Evolutionary conservation across 2,113 vertebrate genomes (phyloP), one percentile per base, ranked within the genome.

Genomic region (Platichthys flesus): DNA sequence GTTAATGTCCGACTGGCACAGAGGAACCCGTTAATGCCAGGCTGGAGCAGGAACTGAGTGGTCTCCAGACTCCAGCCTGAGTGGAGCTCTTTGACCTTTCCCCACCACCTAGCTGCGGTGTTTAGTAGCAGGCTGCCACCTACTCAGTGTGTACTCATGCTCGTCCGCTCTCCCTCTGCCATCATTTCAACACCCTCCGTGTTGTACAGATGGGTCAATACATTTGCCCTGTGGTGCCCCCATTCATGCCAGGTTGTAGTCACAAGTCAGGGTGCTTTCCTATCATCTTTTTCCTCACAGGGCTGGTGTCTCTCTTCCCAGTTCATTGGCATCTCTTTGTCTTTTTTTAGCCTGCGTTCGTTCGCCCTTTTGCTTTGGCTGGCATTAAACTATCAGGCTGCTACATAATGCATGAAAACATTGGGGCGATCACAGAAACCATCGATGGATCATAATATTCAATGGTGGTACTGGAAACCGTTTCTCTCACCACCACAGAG

Each of bases 181-280:
- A 37, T 40, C 16, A n/a, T 68, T 79, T 79, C 63, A 65, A 23
- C 40, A 71, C 51, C 66, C 61, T 67, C 63, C 55, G 62, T 87
- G 61, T 67, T 70, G 37, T 79, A 74, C 73, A 77, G 35, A 82
- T 66, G 56, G 75, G 76, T 89, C 78, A 82, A 62, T 82, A 71
- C 67, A 49, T 84, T 82, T 83, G 59, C 66, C 66, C 62, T 18
- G 49, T 13, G 4, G 63, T 70, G 69, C 52, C 64, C 71, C 49
- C 55, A 35, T 68, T 78, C 65, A 79, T 82, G 71, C 70, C 59
- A 68, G 52, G 58, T 64, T 82, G 73, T 76, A 42, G 62, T 78
- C 55, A 62, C 62, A 74, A 79, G 80, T 78, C 65, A 72, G 66
- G 67, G 60, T 76, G 45, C 52, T 84, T 78, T 35, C 63, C 71